phyloP scores from a whole-genome alignment of 2,113 vertebrate genomes.

The Charadrius vociferus region DNA sequence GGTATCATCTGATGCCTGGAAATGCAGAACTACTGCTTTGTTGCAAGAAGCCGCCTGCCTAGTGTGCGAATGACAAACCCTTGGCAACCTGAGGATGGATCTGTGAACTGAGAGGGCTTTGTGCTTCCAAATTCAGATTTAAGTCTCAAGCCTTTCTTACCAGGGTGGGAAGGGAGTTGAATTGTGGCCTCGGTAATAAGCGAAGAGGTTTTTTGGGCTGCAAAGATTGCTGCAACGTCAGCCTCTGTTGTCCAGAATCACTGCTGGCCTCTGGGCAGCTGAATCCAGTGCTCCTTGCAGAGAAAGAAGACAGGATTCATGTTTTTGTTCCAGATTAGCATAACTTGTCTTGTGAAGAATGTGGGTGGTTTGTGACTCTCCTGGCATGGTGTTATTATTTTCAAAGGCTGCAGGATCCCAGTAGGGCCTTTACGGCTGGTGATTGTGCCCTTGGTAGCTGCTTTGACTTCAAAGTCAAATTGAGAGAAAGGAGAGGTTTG shows the following conservation, averaged over 20 bases:
- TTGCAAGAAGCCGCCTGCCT: not conserved
- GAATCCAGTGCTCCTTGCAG: not conserved
- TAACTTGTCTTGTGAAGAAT: not conserved
- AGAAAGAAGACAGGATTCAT: not conserved
- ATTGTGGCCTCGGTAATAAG: not conserved
- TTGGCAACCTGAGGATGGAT: not conserved
- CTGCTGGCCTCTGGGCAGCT: not conserved
- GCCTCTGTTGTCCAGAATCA: not conserved
- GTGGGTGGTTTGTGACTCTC: not conserved
- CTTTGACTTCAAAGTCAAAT: conserved; percentile 26
- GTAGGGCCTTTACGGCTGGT: not conserved
- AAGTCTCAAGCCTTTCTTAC: not conserved
- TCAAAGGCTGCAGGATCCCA: not conserved
- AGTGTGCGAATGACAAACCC: not conserved
- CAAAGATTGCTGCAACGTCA: not conserved
- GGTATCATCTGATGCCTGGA: not conserved
- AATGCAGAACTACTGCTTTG: not conserved
- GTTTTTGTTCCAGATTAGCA: not conserved
- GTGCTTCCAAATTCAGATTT: not conserved
- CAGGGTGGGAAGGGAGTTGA: not conserved
- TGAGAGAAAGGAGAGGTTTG: not conserved
- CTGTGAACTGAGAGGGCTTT: not conserved
- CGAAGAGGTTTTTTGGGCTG: not conserved
- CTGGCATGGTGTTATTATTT: not conserved
- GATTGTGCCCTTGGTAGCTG: not conserved